phyloP scores from a whole-genome alignment of 2,113 vertebrate species.

The Tinamus guttatus region DNA sequence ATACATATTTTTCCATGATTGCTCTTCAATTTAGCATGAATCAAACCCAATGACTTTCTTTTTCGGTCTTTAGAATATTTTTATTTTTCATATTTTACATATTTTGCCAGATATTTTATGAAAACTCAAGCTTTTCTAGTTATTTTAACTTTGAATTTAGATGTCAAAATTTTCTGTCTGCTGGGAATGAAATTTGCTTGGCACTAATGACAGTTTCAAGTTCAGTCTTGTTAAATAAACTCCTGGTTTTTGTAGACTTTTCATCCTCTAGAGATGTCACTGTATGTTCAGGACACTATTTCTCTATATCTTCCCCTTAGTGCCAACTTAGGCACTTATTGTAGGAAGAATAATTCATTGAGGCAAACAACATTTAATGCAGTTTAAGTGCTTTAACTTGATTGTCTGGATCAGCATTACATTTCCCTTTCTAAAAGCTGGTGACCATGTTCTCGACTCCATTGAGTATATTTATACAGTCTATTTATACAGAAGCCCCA shows the following conservation, averaged over 20 bases:
- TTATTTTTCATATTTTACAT: not conserved
- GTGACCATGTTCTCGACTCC: not conserved
- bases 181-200: not conserved
- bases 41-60: not conserved
- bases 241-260: not conserved
- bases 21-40: not conserved
- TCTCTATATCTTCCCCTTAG: not conserved
- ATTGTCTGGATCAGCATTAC: not conserved
- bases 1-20: not conserved
- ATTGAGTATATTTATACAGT: not conserved
- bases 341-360: not conserved
- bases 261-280: not conserved
- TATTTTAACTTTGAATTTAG: not conserved
- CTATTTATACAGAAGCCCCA: not conserved
- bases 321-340: not conserved
- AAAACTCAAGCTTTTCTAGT: not conserved
- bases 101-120: not conserved
- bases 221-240: not conserved
- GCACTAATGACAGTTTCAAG: conserved; percentile 7
- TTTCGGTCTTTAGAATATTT: not conserved
- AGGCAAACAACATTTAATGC: conserved; percentile 2
- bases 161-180: not conserved
- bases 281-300: not conserved
- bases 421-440: not conserved
- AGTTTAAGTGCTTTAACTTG: not conserved